These are phyloP conservation scores for Apantesis nais DNA, from an alignment of 2,888 invertebrate genomes.

Conservation along the genomic window DNA sequence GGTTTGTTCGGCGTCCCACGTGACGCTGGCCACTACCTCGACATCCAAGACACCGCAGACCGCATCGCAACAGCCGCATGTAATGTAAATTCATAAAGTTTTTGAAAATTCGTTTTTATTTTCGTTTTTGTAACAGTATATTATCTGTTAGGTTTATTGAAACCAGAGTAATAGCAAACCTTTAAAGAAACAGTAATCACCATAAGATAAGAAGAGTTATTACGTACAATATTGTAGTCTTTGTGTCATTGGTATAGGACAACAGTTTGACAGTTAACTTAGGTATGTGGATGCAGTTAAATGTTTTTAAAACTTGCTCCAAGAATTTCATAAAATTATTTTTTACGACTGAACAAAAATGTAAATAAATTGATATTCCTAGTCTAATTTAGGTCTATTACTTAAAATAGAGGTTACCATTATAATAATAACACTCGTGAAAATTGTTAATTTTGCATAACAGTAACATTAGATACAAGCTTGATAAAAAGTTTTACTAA, in stretches of 20 bases:
- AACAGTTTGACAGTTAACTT: slow-evolving; percentile 11
- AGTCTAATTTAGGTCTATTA: slow-evolving; percentile 63
- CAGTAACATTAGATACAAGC: slow-evolving; percentile 18
- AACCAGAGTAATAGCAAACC: background rate
- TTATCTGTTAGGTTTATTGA: background rate
- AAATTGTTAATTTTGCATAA: slow-evolving; percentile 23
- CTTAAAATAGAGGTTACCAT: slow-evolving; percentile 53
- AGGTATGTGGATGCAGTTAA: slow-evolving; percentile 23
- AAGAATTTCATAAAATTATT: slow-evolving; percentile 43
- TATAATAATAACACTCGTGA: slow-evolving; percentile 36
- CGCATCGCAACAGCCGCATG: slow-evolving; percentile 61
- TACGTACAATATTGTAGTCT: slow-evolving; percentile 7
- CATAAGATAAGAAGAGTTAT: background rate
- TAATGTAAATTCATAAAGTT: slow-evolving; percentile 48
- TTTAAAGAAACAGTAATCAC: background rate
- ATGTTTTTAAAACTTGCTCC: slow-evolving; percentile 30
- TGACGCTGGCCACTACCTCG: slow-evolving; percentile 76
- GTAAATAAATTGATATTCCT: slow-evolving; percentile 70
- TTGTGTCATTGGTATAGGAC: slow-evolving; percentile 13
- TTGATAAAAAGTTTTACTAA: slow-evolving; percentile 37
- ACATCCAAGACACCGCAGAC: slow-evolving; percentile 68
- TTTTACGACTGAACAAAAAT: slow-evolving; percentile 70
- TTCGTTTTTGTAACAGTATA: slow-evolving; percentile 23
- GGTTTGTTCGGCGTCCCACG: slow-evolving; percentile 76
- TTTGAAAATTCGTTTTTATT: slow-evolving; percentile 25